A percentile compares a stretch with the other conserved stretches of the same genome.
Conservation (phyloP, 2,113 vertebrate genomes). For the Corythaixoides concolor region DNA sequence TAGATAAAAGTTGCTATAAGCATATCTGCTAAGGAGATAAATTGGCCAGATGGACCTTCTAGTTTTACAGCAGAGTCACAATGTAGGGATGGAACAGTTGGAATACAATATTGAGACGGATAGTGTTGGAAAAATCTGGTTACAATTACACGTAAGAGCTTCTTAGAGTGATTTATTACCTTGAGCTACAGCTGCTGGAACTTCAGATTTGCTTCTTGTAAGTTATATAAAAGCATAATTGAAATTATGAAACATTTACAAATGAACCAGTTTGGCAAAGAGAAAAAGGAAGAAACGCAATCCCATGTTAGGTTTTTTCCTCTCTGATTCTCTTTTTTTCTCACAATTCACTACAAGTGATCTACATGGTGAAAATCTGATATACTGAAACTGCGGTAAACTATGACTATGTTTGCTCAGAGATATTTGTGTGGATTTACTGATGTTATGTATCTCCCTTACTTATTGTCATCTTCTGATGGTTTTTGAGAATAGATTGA, state of each 20-base stretch:
- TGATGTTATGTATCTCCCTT: neutral
- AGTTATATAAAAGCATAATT: slow-evolving; percentile 45
- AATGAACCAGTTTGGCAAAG: slow-evolving; percentile 27
- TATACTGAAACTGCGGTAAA: neutral
- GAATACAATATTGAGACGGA: neutral
- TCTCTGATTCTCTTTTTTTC: neutral
- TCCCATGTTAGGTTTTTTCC: neutral
- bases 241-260: slow-evolving; percentile 46
- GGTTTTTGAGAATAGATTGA: neutral
- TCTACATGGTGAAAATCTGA: neutral
- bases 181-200: slow-evolving; percentile 27
- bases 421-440: neutral
- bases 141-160: slow-evolving; percentile 15
- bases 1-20: neutral
- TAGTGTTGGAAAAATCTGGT: slow-evolving; percentile 22
- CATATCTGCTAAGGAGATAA: neutral
- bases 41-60: slow-evolving; percentile 23
- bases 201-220: slow-evolving; percentile 20
- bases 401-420: neutral
- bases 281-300: neutral
- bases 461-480: neutral
- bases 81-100: neutral
- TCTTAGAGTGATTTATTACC: slow-evolving; percentile 43
- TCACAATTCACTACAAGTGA: neutral
- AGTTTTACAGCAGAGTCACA: slow-evolving; percentile 12